These are phyloP conservation scores for Taeniopygia guttata DNA, from an alignment of 2,797 vertebrate genomes.

Conservation along the genomic window DNA sequence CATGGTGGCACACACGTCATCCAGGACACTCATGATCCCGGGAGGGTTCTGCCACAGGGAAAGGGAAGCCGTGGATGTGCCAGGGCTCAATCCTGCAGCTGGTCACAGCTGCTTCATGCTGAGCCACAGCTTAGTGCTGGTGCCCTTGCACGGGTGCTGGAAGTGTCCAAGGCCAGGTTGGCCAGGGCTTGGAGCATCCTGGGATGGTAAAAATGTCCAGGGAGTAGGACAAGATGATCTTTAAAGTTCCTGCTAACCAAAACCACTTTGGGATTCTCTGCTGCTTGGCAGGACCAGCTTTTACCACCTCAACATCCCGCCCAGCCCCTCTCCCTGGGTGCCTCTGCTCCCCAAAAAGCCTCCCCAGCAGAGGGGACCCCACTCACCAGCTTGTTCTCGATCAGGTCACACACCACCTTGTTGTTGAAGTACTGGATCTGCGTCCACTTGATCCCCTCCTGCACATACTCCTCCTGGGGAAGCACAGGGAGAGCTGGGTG, in stretches of 20 bases:
- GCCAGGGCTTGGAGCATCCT: not conserved
- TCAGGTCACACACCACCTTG: slow-evolving; percentile 97
- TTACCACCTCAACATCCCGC: not conserved
- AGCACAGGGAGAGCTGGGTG: not conserved
- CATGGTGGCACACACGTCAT: slow-evolving; percentile 96
- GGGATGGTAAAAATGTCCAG: not conserved
- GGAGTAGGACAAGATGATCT: not conserved
- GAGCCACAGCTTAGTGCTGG: not conserved
- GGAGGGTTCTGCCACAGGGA: slow-evolving; percentile 83
- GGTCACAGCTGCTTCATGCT: not conserved
- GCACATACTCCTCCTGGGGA: slow-evolving; percentile 92
- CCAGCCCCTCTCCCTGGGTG: rapidly evolving
- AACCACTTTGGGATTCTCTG: not conserved
- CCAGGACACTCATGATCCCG: slow-evolving; percentile 94
- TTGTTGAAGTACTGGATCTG: slow-evolving; percentile 98
- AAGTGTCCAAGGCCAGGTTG: not conserved
- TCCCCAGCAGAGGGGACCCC: not conserved
- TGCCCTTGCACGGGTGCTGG: not conserved
- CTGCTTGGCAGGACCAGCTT: rapidly evolving
- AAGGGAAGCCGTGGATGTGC: not conserved
- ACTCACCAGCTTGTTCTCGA: slow-evolving; percentile 96
- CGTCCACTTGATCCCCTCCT: slow-evolving; percentile 96
- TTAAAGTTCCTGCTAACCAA: not conserved
- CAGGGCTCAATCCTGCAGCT: not conserved
- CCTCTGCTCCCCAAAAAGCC: not conserved